phyloP scores from a whole-genome alignment of 1,140 invertebrate species.

The Bombus polaris region DNA sequence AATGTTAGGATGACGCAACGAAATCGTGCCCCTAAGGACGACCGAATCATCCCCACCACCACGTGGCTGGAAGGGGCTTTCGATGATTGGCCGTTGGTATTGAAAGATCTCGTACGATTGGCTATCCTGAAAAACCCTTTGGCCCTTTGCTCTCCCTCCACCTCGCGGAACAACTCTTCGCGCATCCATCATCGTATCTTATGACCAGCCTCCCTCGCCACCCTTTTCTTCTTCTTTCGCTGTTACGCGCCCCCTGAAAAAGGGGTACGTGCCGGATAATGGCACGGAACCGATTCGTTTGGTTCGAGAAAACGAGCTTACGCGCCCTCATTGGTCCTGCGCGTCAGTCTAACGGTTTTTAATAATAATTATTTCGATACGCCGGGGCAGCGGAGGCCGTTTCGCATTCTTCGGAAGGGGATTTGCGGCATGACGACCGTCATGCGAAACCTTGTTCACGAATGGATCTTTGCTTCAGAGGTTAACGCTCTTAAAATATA shows the following conservation, averaged over 20 bases:
- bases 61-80: constrained; percentile 32
- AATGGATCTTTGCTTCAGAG: neutral
- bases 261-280: constrained; percentile 62
- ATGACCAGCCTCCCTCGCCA: constrained; percentile 76
- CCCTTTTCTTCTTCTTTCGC: constrained; percentile 69
- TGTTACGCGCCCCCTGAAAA: constrained; percentile 12
- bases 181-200: constrained; percentile 79
- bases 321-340: constrained; percentile 20
- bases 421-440: neutral
- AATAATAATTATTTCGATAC: constrained; percentile 76
- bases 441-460: neutral
- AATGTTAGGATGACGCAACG: constrained; percentile 80
- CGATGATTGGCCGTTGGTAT: constrained; percentile 69
- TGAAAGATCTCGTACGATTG: constrained; percentile 57
- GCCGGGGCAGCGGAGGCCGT: constrained; percentile 26
- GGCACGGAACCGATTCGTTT: constrained; percentile 73
- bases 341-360: constrained; percentile 72
- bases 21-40: constrained; percentile 75
- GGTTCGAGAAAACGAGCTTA: constrained; percentile 66
- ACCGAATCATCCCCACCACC: constrained; percentile 71
- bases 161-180: constrained; percentile 77
- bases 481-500: no score
- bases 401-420: neutral
- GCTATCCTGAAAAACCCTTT: constrained; percentile 72
- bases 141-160: constrained; percentile 54